Percentiles rank a stretch among this genome's conserved stretches.
phyloP scores from a whole-genome alignment of 2,113 vertebrate genomes.

The Eptesicus fuscus region DNA sequence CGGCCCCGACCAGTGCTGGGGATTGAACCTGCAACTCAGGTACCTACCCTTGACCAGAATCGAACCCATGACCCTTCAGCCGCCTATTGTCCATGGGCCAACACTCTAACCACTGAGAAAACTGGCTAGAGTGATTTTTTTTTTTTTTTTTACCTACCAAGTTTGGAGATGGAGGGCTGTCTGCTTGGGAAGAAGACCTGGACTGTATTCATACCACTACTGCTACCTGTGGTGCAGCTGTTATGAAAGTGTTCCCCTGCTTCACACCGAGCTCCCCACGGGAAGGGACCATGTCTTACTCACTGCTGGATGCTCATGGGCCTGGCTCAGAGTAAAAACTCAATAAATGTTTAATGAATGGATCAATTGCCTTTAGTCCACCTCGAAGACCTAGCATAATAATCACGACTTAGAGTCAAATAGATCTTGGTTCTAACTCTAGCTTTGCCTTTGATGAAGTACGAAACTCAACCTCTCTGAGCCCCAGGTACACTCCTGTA shows the following conservation, averaged over 20 bases:
- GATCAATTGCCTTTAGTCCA: not conserved
- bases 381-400: not conserved
- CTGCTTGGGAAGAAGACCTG: not conserved
- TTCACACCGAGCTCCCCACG: not conserved
- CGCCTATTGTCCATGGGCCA: no score
- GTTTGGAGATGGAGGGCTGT: not conserved
- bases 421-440: not conserved
- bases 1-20: no score
- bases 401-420: not conserved
- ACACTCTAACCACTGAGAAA: no score
- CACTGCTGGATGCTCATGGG: not conserved
- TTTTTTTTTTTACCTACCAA: no score
- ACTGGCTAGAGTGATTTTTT: not conserved
- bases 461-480: not conserved
- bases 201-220: not conserved
- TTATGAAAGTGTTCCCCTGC: not conserved
- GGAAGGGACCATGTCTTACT: not conserved
- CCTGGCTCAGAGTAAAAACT: not conserved
- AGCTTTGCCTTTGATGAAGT: not conserved
- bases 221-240: not conserved
- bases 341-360: not conserved
- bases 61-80: no score
- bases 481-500: no score
- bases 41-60: no score
- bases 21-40: no score